Base-by-base conservation (phyloP, 2,797 vertebrate species). In the Mareca strepera region DNA sequence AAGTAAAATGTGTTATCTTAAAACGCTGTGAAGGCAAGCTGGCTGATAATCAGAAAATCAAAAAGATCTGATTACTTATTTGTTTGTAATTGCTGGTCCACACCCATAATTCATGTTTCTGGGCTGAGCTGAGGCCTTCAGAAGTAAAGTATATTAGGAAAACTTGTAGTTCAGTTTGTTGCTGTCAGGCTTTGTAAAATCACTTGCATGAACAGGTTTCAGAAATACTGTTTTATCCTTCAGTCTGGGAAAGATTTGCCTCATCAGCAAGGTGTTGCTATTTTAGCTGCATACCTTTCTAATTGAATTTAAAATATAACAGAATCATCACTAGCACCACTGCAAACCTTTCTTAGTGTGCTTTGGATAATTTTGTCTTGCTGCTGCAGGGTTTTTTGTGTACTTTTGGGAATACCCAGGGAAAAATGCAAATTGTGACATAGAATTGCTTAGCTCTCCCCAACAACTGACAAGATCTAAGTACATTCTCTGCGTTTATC, bases 371-470 rank as follows among this genome's bases (percentile, higher is more conserved):
- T 95, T 96, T 84, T 82, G 68, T 64, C 78, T 90, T 0, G 0
- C 25, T 66, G 88, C 92, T 95, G 83, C 93, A 87, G 86, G 88
- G 86, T 70, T 94, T 94, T 90, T 79, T 92, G 78, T 73, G 8
- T 33, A 33, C 62, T 92, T 64, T 59, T 87, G 92, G 93, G 92
- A 96, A 87, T 82, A 94, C 86, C 53, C 58, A 72, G 78, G 75
- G 81, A 81, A 87, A 93, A 94, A 94, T 92, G 86, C 75, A 96
- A 94, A 96, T 93, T 39, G 68, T 87, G 92, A 93, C 94, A 94
- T 7, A 62, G 88, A 92, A 90, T 94, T 87, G 66, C 88, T 92
- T 63, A 83, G 58, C 83, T 73, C 62, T 75, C 78, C 4, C 4
- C 66, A 87, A 50, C 88, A 90, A 89, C 66, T 0, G 28, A 94